Evolutionary conservation across 2,113 vertebrate genomes (phyloP).

Genomic region (Speoplatyrhinus poulsoni): DNA sequence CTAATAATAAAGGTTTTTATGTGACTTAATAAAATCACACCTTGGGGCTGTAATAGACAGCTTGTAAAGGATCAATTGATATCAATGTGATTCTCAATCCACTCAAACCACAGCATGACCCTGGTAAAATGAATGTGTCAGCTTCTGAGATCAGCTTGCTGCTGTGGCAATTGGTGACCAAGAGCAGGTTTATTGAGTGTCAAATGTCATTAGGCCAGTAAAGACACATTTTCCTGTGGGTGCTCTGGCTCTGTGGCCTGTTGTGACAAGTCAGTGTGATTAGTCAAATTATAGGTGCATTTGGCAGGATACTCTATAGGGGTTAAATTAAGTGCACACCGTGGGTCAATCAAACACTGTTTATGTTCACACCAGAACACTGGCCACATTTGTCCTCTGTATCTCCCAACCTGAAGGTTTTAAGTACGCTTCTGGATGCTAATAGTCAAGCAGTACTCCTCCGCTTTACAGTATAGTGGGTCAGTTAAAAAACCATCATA

Average conservation of each 20-base stretch:
- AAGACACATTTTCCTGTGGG: constrained; percentile 55
- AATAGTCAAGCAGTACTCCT: neutral
- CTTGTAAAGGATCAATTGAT: too few relatives aligned
- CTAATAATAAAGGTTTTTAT: too few relatives aligned
- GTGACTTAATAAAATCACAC: too few relatives aligned
- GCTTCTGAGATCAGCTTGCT: constrained; percentile 51
- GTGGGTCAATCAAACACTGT: constrained; percentile 51
- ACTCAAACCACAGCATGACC: constrained; percentile 18
- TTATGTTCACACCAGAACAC: constrained; percentile 33
- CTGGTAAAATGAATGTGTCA: constrained; percentile 65
- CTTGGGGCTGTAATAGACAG: too few relatives aligned
- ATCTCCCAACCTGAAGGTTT: constrained; percentile 18
- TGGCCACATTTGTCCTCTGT: constrained; percentile 35
- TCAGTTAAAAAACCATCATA: too few relatives aligned
- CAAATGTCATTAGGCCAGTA: constrained; percentile 67
- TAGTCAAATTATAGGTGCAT: constrained; percentile 48
- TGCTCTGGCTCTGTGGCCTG: constrained; percentile 39
- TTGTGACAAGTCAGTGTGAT: constrained; percentile 51
- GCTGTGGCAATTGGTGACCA: constrained; percentile 55
- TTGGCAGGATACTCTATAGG: constrained; percentile 30
- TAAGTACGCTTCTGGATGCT: neutral
- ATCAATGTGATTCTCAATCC: constrained; percentile 17
- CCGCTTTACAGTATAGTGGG: neutral
- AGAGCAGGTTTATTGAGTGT: constrained; percentile 69
- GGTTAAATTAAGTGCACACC: constrained; percentile 49